These are phyloP conservation scores for Mercenaria mercenaria DNA, from an alignment of 1,140 invertebrate species.

Conservation along the genomic window DNA sequence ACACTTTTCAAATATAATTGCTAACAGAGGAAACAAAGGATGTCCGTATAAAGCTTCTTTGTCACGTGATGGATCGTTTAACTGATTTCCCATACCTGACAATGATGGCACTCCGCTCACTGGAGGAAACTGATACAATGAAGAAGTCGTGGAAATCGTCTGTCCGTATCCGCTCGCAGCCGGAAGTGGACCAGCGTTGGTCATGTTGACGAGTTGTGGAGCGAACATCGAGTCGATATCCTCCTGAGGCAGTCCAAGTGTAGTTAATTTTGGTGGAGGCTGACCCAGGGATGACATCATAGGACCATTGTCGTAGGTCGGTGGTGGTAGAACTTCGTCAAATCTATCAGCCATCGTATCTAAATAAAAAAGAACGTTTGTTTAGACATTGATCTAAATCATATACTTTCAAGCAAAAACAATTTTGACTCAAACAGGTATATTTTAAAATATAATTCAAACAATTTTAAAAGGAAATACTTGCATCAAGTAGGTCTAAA, in stretches of 20 bases:
- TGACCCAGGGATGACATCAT: constrained; percentile 29
- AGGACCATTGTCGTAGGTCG: constrained; percentile 44
- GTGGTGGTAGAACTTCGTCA: constrained; percentile 38
- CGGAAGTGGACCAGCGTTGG: constrained; percentile 29
- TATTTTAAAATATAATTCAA: too few relatives aligned
- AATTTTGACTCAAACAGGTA: neutral
- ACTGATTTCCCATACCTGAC: constrained; percentile 60
- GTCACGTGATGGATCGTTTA: constrained; percentile 40
- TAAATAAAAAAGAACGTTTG: neutral
- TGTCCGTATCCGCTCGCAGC: constrained; percentile 17
- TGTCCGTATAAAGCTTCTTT: constrained; percentile 88
- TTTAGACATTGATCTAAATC: neutral
- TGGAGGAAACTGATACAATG: constrained; percentile 29
- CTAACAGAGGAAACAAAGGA: constrained; percentile 98
- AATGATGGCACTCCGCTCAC: constrained; percentile 5
- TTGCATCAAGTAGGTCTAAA: neutral
- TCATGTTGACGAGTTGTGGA: constrained; percentile 20
- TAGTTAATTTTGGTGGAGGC: neutral
- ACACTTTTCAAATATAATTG: constrained; percentile 99
- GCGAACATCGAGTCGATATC: constrained; percentile 42
- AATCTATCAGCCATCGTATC: constrained; percentile 58
- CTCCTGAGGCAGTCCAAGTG: neutral
- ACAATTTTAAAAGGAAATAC: neutral
- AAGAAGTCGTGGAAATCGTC: neutral
- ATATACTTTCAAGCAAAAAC: too few relatives aligned